Evolutionary conservation across 1,140 invertebrate genomes (phyloP).

Genomic region (Lordiphosa mommai): DNA sequence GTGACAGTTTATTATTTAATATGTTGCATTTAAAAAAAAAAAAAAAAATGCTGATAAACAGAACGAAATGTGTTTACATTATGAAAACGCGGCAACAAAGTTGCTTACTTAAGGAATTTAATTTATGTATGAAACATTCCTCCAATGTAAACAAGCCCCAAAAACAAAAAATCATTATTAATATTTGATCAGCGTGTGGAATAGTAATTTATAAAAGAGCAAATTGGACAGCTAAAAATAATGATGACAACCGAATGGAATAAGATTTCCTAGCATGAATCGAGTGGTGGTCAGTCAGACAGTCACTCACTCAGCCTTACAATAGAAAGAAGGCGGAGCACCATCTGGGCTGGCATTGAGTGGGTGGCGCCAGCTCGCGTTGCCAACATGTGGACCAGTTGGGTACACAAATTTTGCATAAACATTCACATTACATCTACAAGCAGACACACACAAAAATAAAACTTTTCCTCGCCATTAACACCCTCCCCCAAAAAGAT

Average conservation of each 20-base stretch:
- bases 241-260: conserved; percentile 57
- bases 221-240: conserved; percentile 57
- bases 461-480: conserved; percentile 22
- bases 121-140: too few species aligned
- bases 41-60: conserved; percentile 9
- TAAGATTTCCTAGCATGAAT: conserved; percentile 31
- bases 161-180: conserved; percentile 23
- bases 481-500: conserved; percentile 22
- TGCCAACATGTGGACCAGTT: conserved; percentile 52
- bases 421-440: conserved; percentile 37
- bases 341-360: conserved; percentile 61
- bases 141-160: background rate
- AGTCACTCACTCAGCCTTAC: conserved; percentile 7
- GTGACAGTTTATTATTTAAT: conserved; percentile 37
- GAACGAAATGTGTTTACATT: conserved; percentile 18
- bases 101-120: conserved; percentile 13
- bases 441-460: background rate
- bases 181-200: conserved; percentile 27
- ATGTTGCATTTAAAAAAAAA: conserved; percentile 30
- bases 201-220: conserved; percentile 2
- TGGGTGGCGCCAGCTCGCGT: conserved; percentile 36
- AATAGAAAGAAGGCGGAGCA: conserved; percentile 6
- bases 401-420: conserved; percentile 58
- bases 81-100: conserved; percentile 4
- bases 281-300: conserved; percentile 39